These are phyloP conservation scores for Oscheius sp. DNA, from an alignment of 2,888 invertebrate genomes.

Conservation along the genomic window DNA sequence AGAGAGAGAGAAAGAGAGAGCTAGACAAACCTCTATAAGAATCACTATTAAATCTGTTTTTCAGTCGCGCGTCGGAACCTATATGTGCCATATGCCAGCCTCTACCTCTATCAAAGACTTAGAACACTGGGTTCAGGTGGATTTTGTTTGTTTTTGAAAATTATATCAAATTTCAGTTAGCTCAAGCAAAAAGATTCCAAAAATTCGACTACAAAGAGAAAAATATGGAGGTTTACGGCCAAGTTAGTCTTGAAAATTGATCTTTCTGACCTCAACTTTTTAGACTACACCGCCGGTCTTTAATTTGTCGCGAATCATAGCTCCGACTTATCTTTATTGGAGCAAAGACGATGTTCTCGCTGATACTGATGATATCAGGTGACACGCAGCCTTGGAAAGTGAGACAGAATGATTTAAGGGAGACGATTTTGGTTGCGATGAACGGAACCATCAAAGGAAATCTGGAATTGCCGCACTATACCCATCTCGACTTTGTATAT, in stretches of 20 bases:
- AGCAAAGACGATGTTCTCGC: constrained; percentile 65
- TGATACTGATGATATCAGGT: constrained; percentile 60
- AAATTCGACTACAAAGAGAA: constrained; percentile 42
- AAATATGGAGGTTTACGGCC: not conserved
- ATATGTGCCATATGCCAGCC: constrained; percentile 52
- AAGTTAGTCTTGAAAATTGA: not conserved
- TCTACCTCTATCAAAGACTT: constrained; percentile 52
- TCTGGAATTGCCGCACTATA: constrained; percentile 48
- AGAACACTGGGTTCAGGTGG: constrained; percentile 50
- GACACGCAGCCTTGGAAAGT: not conserved
- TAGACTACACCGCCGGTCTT: constrained; percentile 60
- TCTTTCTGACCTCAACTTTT: constrained; percentile 25
- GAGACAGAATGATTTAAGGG: constrained; percentile 30
- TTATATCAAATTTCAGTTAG: no score
- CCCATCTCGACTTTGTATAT: constrained; percentile 53
- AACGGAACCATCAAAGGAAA: constrained; percentile 45
- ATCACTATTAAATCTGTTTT: not conserved
- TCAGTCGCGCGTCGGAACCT: constrained; percentile 45
- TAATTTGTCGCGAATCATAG: constrained; percentile 54
- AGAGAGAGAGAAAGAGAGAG: not conserved
- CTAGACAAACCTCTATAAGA: not conserved
- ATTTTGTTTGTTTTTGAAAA: no score
- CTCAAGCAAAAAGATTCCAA: constrained; percentile 39
- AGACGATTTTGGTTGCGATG: constrained; percentile 45
- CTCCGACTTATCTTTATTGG: constrained; percentile 64